Percentiles rank a stretch among this genome's conserved stretches.
Evolutionary conservation across 2,797 vertebrate species (phyloP).

Genomic region (Loris lydekkerianus): DNA sequence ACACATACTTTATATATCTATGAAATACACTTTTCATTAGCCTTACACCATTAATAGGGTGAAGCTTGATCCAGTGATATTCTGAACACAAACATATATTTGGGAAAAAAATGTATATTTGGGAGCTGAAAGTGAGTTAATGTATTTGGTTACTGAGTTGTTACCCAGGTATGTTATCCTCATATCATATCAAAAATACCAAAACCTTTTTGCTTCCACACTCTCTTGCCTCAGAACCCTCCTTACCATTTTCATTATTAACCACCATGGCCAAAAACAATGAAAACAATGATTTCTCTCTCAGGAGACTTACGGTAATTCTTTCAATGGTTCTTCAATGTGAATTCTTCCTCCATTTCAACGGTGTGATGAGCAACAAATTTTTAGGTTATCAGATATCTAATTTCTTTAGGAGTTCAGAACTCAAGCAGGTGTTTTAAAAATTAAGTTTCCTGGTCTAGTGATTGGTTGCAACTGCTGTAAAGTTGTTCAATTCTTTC

Average conservation of each 20-base stretch:
- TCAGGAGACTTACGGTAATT: not conserved
- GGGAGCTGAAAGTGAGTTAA: not conserved
- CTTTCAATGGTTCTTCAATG: not conserved
- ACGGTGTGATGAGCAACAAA: not conserved
- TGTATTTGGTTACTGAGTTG: not conserved
- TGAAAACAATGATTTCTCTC: not conserved
- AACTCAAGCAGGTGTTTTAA: not conserved
- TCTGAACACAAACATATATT: not conserved
- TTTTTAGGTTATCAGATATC: not conserved
- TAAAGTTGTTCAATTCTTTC: not conserved
- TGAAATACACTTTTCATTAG: conserved; percentile 11
- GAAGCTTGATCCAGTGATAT: not conserved
- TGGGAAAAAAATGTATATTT: conserved; percentile 3
- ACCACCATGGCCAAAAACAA: not conserved
- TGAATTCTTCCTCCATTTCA: not conserved
- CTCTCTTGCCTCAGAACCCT: not conserved
- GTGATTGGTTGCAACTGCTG: not conserved
- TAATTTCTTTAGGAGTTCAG: not conserved
- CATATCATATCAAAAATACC: not conserved
- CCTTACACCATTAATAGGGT: not conserved
- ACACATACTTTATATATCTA: not conserved
- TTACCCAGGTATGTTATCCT: not conserved
- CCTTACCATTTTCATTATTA: not conserved
- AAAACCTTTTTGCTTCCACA: not conserved
- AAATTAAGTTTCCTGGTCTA: not conserved